Conservation (phyloP, 2,888 invertebrate species). For the Synergus gifuensis region DNA sequence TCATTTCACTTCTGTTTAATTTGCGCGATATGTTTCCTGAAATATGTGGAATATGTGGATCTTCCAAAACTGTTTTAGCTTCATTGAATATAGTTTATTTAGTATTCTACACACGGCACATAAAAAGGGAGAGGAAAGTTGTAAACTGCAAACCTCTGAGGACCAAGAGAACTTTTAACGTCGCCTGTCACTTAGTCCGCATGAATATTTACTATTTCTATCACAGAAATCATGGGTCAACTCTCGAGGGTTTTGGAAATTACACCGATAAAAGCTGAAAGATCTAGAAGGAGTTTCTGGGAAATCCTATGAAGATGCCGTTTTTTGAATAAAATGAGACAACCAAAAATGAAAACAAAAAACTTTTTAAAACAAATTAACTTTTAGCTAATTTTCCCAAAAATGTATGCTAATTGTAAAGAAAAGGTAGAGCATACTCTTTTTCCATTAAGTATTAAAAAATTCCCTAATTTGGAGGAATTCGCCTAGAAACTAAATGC, state of each 20-base stretch:
- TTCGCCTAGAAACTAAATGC: not conserved
- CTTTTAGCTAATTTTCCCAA: too few relatives aligned
- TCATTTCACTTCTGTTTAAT: not conserved
- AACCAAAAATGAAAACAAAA: too few relatives aligned
- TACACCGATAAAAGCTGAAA: not conserved
- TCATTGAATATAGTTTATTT: not conserved
- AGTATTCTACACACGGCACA: not conserved
- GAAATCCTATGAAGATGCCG: not conserved
- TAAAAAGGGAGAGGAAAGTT: constrained; percentile 1
- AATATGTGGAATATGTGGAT: not conserved
- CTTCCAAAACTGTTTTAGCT: not conserved
- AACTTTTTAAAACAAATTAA: too few relatives aligned
- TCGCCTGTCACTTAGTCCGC: constrained; percentile 56
- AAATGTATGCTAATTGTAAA: too few relatives aligned
- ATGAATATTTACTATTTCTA: constrained; percentile 62
- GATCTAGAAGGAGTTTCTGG: not conserved
- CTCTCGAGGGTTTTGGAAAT: not conserved
- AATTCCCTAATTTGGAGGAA: too few relatives aligned
- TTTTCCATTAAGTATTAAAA: too few relatives aligned
- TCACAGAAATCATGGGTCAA: not conserved
- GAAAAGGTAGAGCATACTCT: too few relatives aligned
- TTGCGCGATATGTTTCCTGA: not conserved
- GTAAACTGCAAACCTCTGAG: not conserved
- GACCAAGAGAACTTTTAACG: constrained; percentile 52
- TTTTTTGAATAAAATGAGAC: not conserved